Percentiles rank a stretch among this genome's conserved stretches.
phyloP scores from a whole-genome alignment of 2,888 invertebrate genomes.

The Rhagium mordax region DNA sequence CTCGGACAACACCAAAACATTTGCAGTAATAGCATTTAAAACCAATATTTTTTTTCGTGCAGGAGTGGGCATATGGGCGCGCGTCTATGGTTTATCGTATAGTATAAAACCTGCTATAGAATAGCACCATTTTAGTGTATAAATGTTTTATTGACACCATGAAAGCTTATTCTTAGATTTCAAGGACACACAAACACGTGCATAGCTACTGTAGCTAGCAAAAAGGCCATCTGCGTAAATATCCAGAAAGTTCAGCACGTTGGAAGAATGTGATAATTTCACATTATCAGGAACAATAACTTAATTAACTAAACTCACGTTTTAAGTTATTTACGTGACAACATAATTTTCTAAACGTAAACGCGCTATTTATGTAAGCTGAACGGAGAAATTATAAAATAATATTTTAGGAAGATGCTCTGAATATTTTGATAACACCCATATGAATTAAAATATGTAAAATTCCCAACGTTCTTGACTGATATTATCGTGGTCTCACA shows the following conservation, averaged over 20 bases:
- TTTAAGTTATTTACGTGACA: background rate
- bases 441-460: no score
- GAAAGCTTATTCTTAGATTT: constrained; percentile 9
- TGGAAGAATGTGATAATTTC: constrained; percentile 27
- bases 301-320: constrained; percentile 22
- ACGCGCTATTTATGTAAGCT: background rate
- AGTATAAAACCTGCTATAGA: background rate
- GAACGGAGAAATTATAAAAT: background rate
- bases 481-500: no score
- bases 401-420: no score
- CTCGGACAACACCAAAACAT: no score
- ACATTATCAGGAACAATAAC: constrained; percentile 25
- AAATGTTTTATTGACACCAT: background rate
- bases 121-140: background rate
- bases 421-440: no score
- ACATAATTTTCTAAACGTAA: background rate
- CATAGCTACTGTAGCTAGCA: background rate
- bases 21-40: no score
- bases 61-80: no score
- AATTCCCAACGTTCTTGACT: no score
- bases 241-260: constrained; percentile 7
- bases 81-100: no score
- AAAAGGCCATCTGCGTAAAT: constrained; percentile 23
- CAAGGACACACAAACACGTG: constrained; percentile 13
- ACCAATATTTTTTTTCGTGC: no score